Evolutionary conservation across 2,888 invertebrate genomes (phyloP), one percentile per base, ranked within the genome.

Genomic region (Cryptosula pallasiana): DNA sequence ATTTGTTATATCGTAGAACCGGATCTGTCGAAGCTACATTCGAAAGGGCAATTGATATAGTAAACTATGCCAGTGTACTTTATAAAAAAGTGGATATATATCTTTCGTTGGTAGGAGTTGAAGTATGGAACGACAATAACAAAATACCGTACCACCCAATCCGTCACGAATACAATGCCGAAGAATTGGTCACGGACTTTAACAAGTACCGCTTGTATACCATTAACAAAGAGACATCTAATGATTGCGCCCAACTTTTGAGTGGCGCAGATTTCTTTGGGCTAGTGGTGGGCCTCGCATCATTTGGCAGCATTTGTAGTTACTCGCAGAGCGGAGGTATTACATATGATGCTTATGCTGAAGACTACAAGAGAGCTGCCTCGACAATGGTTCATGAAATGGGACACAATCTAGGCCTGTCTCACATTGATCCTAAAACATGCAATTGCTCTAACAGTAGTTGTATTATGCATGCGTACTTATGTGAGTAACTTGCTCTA

Each of bases 361-460:
- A 70, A 2, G 32, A 5, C 5, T 70, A 54, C 29, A 29, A 27
- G 3, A 88, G 95, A n/a, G 95, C 97, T 0, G 98, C 97, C 0
- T 93, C 95, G 0, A 98, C 98, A 0, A 91, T 99, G 73, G 97
- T 98, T 0, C 99, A 99, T 85, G 98, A 99, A 86, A 92, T 99
- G 90, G 98, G 98, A 0, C 99, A 99, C 84, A 99, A 98, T 87
- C 96, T 99, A 84, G 96, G 94, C 72, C 95, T 99, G 95, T 95
- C 96, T 79, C 99, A 99, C 86, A 97, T 5, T 32, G 32, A 63
- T n/a, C 32, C 25, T 3, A 13, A 3, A 29, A 23, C 5, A 23
- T 45, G 45, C 45, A 20, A 20, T 20, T 63, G 63, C 32, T 13
- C 13, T 13, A 27, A 32, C 9, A 34, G 13, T 32, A 13, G 13